Conservation (phyloP, 2,113 vertebrate species). For the Amphiprion ocellaris region DNA sequence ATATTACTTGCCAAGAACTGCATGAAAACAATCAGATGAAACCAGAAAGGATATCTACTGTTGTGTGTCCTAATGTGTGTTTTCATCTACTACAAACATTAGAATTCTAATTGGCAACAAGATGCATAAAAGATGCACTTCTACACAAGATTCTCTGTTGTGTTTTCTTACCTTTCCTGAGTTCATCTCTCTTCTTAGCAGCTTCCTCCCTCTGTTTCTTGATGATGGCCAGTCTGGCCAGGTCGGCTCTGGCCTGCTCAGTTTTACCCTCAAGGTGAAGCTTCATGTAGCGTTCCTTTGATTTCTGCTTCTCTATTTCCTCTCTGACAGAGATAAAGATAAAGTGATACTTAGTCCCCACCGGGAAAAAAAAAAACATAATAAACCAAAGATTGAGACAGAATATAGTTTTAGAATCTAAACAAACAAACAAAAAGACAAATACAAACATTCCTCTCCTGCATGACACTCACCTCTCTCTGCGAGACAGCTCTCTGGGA, state of each 20-base stretch:
- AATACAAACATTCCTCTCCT: background rate
- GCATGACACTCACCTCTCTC: conserved; percentile 80
- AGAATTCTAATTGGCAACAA: no score
- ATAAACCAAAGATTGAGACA: no score
- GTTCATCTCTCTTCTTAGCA: conserved; percentile 84
- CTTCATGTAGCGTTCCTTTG: conserved; percentile 88
- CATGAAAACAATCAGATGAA: no score
- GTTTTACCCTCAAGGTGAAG: conserved; percentile 88
- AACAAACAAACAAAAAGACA: background rate
- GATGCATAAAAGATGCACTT: no score
- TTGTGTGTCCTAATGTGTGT: no score
- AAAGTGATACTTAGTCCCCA: no score
- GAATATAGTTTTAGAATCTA: no score
- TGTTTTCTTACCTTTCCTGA: conserved; percentile 84
- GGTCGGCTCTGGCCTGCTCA: conserved; percentile 85
- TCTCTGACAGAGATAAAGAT: conserved; percentile 71
- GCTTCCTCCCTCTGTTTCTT: conserved; percentile 88
- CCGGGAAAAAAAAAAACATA: no score
- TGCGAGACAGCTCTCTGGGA: conserved; percentile 84
- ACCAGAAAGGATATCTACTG: no score
- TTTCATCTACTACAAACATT: no score
- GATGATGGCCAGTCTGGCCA: conserved; percentile 87
- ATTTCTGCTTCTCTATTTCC: conserved; percentile 88
- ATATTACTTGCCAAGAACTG: no score
- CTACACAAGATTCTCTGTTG: background rate